phyloP scores from a whole-genome alignment of 1,140 invertebrate genomes.

The Tetramorium alpestre region DNA sequence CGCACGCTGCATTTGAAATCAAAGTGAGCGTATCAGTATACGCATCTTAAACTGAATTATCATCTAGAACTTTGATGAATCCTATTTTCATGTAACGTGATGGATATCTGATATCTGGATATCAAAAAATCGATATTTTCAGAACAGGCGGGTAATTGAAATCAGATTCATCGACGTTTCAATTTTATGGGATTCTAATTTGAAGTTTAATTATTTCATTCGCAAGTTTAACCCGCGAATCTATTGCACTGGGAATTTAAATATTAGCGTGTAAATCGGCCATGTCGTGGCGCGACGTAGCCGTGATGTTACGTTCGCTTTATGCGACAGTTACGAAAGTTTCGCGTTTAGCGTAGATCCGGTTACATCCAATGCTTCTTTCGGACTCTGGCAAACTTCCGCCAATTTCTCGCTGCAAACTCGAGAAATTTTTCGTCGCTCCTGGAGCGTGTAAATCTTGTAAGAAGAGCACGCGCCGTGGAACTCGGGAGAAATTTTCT shows the following conservation, averaged over 20 bases:
- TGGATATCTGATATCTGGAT: no score
- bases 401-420: slow-evolving; percentile 44
- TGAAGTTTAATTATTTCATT: background rate
- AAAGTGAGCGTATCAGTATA: background rate
- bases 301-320: slow-evolving; percentile 43
- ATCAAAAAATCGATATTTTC: no score
- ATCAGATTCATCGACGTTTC: background rate
- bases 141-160: background rate
- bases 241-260: background rate
- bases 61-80: background rate
- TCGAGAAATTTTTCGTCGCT: slow-evolving; percentile 56
- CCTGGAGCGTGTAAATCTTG: slow-evolving; percentile 46
- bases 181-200: background rate
- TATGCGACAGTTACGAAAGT: slow-evolving; percentile 61
- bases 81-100: no score
- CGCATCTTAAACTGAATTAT: background rate
- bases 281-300: background rate
- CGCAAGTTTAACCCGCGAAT: slow-evolving; percentile 11
- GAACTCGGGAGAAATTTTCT: slow-evolving; percentile 39
- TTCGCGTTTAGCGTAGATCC: slow-evolving; percentile 53
- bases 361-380: slow-evolving; percentile 50
- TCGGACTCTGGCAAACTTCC: slow-evolving; percentile 42
- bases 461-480: background rate
- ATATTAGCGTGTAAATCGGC: slow-evolving; percentile 12
- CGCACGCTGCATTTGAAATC: no score